Evolutionary conservation across 1,140 invertebrate species (phyloP), one percentile per base, ranked within the genome.

Genomic region (Hycleus cichorii): DNA sequence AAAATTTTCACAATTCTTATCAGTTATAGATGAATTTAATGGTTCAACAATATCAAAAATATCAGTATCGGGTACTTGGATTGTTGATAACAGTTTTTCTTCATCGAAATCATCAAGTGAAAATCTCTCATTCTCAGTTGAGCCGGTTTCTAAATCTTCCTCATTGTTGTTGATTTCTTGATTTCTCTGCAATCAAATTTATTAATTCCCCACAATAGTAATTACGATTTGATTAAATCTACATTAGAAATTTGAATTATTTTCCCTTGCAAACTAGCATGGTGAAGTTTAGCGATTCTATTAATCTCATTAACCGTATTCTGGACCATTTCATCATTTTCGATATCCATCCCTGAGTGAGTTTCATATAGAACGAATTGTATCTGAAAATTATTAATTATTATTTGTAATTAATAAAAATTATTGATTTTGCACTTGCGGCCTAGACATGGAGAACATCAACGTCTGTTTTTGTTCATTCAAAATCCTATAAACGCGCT

Each of bases 281-380:
- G 84, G 43, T 83, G 77, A 48, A 85, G 78, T 39, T 81, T 68
- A 0, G 84, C 82, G 61, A 80, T 67, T 12, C 79, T 72, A 58
- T 87, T 87, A 4, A 84, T 79, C 59, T 84, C 77, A 0, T 80
- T 75, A 2, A 86, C 68, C 0, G 81, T 79, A 55, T 78, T 72
- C 3, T 76, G 73, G 18, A 85, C 80, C 78, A 87, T 84, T 39
- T 78, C 78, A 39, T 77, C 74, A 64, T 87, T 87, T 69, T 87
- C 85, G 2, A 80, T 78, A 39, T 77, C 77, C n/a, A 86, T 72
- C 43, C 83, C 79, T 1, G 84, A 86, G 71, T 86, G 84, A 0
- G 84, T 86, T 66, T 86, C 84, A 57, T 87, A 87, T 12, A 87
- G 67, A 10, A 87, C 79, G 63, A 86, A 76, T 66, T 87, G 85